Conservation (phyloP, 2,888 invertebrate genomes). For the Elysia crispata region DNA sequence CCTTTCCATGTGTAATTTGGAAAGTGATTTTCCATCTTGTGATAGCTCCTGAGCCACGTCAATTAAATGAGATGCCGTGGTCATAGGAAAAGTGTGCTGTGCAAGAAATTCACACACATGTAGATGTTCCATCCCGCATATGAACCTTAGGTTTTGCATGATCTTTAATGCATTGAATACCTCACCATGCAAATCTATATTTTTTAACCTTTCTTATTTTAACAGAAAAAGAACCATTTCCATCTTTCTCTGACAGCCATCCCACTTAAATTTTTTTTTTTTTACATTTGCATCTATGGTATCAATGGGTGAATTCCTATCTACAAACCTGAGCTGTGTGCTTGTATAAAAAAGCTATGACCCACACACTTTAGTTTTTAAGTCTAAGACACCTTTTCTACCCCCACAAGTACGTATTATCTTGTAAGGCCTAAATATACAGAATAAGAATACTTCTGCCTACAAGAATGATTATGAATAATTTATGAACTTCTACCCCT, state of each 20-base stretch:
- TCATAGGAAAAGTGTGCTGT: not conserved
- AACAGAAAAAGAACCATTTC: not conserved
- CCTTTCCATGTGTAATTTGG: not conserved
- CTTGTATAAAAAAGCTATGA: too few relatives aligned
- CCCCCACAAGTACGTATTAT: too few relatives aligned
- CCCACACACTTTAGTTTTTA: too few relatives aligned
- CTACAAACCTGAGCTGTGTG: not conserved
- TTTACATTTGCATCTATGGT: not conserved
- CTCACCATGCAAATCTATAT: not conserved
- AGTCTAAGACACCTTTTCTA: too few relatives aligned
- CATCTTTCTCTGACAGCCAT: not conserved
- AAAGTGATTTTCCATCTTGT: not conserved
- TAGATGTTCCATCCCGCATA: not conserved
- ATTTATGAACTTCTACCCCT: not conserved
- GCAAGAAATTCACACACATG: constrained; percentile 12
- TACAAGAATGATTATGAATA: too few relatives aligned
- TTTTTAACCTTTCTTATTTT: not conserved
- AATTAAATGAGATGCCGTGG: constrained; percentile 14
- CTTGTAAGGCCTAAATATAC: too few relatives aligned
- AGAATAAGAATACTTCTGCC: too few relatives aligned
- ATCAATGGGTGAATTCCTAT: not conserved
- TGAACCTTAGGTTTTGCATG: not conserved
- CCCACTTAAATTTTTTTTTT: not conserved
- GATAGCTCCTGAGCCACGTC: not conserved
- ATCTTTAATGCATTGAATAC: not conserved